Evolutionary conservation across 2,113 vertebrate genomes (phyloP).

Genomic region (Diadophis punctatus): DNA sequence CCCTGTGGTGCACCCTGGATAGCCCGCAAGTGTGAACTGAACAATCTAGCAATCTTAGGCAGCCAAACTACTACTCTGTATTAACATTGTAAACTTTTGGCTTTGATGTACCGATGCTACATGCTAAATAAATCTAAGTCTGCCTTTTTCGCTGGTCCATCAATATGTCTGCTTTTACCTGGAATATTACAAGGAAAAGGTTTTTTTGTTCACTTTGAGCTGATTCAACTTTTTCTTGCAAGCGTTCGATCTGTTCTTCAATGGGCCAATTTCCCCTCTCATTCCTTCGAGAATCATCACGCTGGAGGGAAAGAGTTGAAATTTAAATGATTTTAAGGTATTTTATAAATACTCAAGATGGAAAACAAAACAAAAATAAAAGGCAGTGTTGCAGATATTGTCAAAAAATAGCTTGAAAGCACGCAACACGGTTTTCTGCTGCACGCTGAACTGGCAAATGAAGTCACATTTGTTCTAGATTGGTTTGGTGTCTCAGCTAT

Average conservation of each 20-base stretch:
- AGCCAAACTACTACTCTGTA: background rate
- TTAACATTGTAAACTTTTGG: background rate
- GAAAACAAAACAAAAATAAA: no score
- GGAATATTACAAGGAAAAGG: constrained; percentile 97
- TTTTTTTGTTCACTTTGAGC: constrained; percentile 99
- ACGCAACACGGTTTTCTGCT: background rate
- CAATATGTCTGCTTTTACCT: constrained; percentile 71
- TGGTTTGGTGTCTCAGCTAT: background rate
- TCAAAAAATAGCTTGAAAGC: background rate
- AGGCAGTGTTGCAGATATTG: no score
- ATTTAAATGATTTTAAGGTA: background rate
- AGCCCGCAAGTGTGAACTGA: background rate
- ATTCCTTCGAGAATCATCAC: constrained; percentile 86
- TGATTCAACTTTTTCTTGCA: constrained; percentile 95
- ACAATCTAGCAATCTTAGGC: background rate
- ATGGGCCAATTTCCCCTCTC: constrained; percentile 90
- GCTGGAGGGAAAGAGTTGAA: constrained; percentile 61
- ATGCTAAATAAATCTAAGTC: background rate
- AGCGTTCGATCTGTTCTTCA: constrained; percentile 92
- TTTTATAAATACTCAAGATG: background rate
- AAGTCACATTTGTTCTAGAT: background rate
- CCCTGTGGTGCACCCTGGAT: background rate
- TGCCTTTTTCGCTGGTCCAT: background rate
- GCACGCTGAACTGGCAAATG: background rate
- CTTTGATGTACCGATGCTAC: background rate